Evolutionary conservation across 2,888 invertebrate species (phyloP), one percentile per base, ranked within the genome.

Genomic region (Protodeltote pygarga): DNA sequence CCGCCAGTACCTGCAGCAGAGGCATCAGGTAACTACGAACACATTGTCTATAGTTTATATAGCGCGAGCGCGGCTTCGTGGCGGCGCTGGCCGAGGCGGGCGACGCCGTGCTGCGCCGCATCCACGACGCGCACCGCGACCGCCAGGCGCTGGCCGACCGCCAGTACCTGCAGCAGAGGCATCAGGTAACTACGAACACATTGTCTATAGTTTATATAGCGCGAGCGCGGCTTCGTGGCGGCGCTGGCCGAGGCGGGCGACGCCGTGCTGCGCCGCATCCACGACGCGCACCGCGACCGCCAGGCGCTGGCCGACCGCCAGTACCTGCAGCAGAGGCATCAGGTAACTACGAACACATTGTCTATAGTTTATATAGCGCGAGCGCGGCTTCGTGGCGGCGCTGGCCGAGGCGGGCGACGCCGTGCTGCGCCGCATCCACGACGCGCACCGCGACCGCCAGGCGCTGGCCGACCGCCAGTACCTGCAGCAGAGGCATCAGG

Each of bases 71-170:
- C 24, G 85, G 94, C 47, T 8, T 1, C 19, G 15, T 15, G 19
- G 2, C n/a, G 8, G 10, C 17, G 3, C n/a, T 5, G 15, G 97
- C 98, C 65, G 98, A 98, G 75, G 95, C 95, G 42, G 97, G 97
- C 77, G 98, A 99, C 79, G 93, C 95, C 29, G 95, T 97, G 35
- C 92, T 99, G 82, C 93, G 17, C 15, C 6, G 11, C 27, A 13
- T 11, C 9, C 20, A 4, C 78, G 98, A 98, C 78, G 95, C 33
- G 24, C 40, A 17, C 20, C 31, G 40, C 24, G 24, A 29, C 29
- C 29, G 29, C 3, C 29, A 29, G 29, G 29, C 29, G 29, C 29
- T 29, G 2, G 29, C 25, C 10, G 29, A 29, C 16, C 16, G 16
- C 2, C 29, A 29, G 29, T 29, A 29, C 29, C 17, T 29, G 29